A percentile compares a stretch with the other conserved stretches of the same genome.
phyloP scores from a whole-genome alignment of 1,140 invertebrate species.

The Leptinotarsa defecta region DNA sequence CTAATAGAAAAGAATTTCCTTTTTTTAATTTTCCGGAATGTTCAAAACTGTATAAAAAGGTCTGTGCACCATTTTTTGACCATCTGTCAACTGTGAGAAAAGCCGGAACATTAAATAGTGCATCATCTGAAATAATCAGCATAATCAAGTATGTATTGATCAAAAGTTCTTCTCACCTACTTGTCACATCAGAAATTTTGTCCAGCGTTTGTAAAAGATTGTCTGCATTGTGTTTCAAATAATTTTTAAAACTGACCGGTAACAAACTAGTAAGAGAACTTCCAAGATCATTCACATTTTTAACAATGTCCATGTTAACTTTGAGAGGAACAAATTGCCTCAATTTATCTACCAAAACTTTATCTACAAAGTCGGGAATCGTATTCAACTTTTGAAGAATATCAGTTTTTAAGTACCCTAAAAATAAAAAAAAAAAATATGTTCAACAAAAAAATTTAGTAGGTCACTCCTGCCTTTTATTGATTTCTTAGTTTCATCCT shows the following conservation, averaged over 20 bases:
- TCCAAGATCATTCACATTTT: background rate
- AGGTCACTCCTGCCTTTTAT: constrained; percentile 58
- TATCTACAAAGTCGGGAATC: constrained; percentile 63
- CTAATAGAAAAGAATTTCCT: constrained; percentile 66
- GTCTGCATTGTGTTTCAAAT: constrained; percentile 42
- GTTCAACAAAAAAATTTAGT: background rate
- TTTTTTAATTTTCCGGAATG: constrained; percentile 65
- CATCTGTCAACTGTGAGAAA: constrained; percentile 70
- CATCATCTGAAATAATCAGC: constrained; percentile 60
- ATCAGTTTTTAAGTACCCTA: constrained; percentile 60
- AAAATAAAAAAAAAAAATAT: constrained; percentile 22
- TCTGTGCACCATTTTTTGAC: constrained; percentile 62
- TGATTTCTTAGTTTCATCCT: constrained; percentile 69
- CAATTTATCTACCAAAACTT: constrained; percentile 58
- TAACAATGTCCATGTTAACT: background rate
- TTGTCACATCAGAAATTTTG: constrained; percentile 59
- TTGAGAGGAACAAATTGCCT: constrained; percentile 40
- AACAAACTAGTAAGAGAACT: constrained; percentile 19
- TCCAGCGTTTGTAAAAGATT: constrained; percentile 56
- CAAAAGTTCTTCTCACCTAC: background rate
- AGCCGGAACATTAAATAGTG: constrained; percentile 73
- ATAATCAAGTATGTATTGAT: background rate
- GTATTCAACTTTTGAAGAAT: constrained; percentile 57
- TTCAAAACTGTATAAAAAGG: constrained; percentile 76
- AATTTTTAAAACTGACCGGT: constrained; percentile 48